Conservation (phyloP, 2,888 invertebrate species). For the Synergus gifuensis region DNA sequence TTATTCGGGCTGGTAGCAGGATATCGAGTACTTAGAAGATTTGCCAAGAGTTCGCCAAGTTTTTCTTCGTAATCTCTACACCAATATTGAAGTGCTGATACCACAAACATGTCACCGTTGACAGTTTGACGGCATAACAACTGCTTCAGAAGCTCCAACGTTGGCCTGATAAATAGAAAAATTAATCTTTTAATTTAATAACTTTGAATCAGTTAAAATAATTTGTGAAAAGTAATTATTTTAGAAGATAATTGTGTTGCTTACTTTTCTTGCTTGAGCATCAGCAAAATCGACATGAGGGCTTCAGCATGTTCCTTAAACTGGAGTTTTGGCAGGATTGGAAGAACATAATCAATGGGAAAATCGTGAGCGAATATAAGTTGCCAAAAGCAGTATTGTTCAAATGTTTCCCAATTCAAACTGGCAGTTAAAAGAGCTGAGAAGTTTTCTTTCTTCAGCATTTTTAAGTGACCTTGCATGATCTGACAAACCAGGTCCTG, state of each 20-base stretch:
- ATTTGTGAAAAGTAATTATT: neutral
- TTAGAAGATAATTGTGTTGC: neutral
- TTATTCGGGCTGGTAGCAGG: slow-evolving; percentile 94
- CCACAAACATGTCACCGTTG: slow-evolving; percentile 92
- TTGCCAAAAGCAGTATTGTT: slow-evolving; percentile 98
- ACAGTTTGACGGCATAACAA: slow-evolving; percentile 87
- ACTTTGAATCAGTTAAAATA: neutral
- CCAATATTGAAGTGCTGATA: slow-evolving; percentile 95
- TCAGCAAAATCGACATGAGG: slow-evolving; percentile 91
- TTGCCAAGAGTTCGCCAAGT: slow-evolving; percentile 89
- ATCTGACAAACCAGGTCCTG: slow-evolving; percentile 95
- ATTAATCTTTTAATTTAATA: neutral
- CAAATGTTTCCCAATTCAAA: slow-evolving; percentile 97
- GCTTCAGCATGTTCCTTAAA: slow-evolving; percentile 95
- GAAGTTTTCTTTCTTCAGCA: slow-evolving; percentile 89
- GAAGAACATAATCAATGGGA: slow-evolving; percentile 92
- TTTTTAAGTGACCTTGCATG: slow-evolving; percentile 91
- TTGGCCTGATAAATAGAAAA: slow-evolving; percentile 81
- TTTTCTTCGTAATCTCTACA: slow-evolving; percentile 95
- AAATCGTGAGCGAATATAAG: slow-evolving; percentile 96
- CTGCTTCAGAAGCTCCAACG: slow-evolving; percentile 90
- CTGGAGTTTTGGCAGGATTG: slow-evolving; percentile 88
- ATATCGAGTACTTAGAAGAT: slow-evolving; percentile 88
- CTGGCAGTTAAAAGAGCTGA: slow-evolving; percentile 89
- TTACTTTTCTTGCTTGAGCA: slow-evolving; percentile 89